Evolutionary conservation across 2,113 vertebrate genomes (phyloP).

Genomic region (Anhinga rufa): DNA sequence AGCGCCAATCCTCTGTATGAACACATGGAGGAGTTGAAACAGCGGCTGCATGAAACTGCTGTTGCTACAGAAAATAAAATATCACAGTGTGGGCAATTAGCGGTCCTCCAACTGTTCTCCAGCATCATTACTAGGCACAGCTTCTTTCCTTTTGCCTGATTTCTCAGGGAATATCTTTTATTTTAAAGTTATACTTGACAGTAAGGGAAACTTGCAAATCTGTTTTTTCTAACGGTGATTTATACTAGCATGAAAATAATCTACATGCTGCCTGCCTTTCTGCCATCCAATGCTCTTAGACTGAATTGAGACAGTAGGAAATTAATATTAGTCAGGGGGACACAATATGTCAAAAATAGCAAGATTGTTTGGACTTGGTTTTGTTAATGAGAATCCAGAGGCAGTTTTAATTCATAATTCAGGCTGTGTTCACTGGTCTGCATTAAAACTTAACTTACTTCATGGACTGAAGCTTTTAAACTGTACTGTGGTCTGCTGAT

Average conservation of each 20-base stretch:
- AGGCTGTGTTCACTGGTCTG: background rate
- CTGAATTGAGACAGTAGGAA: background rate
- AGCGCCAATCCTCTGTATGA: background rate
- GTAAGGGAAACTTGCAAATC: background rate
- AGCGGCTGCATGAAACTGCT: background rate
- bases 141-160: background rate
- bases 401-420: background rate
- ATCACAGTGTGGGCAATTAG: background rate
- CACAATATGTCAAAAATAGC: background rate
- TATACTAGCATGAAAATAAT: background rate
- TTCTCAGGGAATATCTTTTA: background rate
- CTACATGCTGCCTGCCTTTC: background rate
- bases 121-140: accelerated
- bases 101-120: accelerated
- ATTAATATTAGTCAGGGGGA: background rate
- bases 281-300: background rate
- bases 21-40: background rate
- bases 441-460: background rate
- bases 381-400: background rate
- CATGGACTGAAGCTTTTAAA: background rate
- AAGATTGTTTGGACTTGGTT: background rate
- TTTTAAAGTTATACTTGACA: background rate
- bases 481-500: background rate
- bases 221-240: background rate
- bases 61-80: background rate